Evolutionary conservation across 2,113 vertebrate genomes (phyloP).

Genomic region (Ivindomyrus marchei): DNA sequence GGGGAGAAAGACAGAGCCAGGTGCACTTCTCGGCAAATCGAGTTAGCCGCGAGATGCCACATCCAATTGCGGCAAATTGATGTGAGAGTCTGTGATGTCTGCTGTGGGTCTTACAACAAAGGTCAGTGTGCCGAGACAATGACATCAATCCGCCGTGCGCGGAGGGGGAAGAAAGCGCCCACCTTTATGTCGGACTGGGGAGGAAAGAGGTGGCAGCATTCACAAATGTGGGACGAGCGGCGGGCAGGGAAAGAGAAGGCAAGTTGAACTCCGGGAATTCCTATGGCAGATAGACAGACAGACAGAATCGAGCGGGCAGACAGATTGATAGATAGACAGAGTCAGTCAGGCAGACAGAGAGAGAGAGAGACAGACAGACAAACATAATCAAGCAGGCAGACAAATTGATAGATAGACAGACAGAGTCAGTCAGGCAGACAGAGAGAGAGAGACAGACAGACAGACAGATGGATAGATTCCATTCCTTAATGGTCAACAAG

Average conservation of each 20-base stretch:
- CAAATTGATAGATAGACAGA: not conserved
- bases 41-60: slow-evolving; percentile 82
- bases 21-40: slow-evolving; percentile 78
- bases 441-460: not conserved
- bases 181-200: not conserved
- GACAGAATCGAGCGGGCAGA: not conserved
- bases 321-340: not conserved
- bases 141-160: slow-evolving; percentile 51
- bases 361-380: not conserved
- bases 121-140: slow-evolving; percentile 65
- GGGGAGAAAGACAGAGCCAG: slow-evolving; percentile 75
- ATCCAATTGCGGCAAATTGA: slow-evolving; percentile 85
- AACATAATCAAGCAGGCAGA: too few relatives aligned
- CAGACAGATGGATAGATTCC: too few relatives aligned
- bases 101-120: slow-evolving; percentile 77
- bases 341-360: not conserved
- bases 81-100: slow-evolving; percentile 83
- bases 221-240: not conserved
- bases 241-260: not conserved
- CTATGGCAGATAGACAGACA: not conserved
- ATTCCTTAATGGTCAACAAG: not conserved
- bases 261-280: not conserved
- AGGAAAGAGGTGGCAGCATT: not conserved
- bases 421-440: not conserved
- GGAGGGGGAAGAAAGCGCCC: not conserved